Conservation (phyloP, 2,113 vertebrate species). For the Ibidorhyncha struthersii region DNA sequence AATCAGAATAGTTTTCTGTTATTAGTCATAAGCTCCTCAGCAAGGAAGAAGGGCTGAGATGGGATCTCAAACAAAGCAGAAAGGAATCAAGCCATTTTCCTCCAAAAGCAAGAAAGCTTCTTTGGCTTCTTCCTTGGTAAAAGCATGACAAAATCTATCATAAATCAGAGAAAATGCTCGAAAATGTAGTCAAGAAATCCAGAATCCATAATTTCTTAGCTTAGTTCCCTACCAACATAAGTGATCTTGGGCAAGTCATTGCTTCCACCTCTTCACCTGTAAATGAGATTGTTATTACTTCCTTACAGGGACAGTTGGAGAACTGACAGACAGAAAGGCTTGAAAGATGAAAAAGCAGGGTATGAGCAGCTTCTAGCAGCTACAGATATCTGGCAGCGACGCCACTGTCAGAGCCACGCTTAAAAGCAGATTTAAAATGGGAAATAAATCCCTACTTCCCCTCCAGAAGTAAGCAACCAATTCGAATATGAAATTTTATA, state of each 20-base stretch:
- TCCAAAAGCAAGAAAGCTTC: not conserved
- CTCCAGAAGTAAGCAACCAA: not conserved
- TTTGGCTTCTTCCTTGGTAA: not conserved
- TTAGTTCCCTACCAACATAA: not conserved
- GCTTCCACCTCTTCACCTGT: not conserved
- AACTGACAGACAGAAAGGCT: not conserved
- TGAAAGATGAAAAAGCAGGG: not conserved
- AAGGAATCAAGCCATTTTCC: not conserved
- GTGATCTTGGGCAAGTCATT: not conserved
- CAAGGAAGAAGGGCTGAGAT: not conserved
- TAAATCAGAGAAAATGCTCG: not conserved
- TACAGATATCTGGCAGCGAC: not conserved
- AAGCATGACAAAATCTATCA: not conserved
- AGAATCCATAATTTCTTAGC: not conserved
- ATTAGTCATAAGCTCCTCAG: not conserved
- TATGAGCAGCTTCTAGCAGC: not conserved
- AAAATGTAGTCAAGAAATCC: not conserved
- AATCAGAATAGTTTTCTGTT: not conserved
- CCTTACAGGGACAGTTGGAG: not conserved
- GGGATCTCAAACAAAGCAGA: not conserved
- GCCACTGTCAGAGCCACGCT: not conserved
- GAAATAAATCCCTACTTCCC: not conserved
- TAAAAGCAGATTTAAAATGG: not conserved
- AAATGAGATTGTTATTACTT: rapidly evolving
- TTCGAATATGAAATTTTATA: not conserved